phyloP scores from a whole-genome alignment of 2,888 invertebrate species.

The Bruchidius siliquastri region DNA sequence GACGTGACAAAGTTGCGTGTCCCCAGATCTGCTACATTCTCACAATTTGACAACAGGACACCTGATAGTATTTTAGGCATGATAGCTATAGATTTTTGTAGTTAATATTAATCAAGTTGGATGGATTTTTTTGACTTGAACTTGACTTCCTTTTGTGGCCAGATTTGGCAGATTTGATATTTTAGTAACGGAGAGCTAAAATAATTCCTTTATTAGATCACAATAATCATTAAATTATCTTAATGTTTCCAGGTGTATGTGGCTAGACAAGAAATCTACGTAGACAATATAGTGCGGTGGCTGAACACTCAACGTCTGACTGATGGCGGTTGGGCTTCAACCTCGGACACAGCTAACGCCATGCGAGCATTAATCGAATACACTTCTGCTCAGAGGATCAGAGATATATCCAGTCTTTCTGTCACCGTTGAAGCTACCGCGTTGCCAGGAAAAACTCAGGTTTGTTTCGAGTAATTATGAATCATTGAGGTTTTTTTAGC shows the following conservation, averaged over 20 bases:
- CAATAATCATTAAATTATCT: too few relatives aligned
- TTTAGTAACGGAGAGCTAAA: too few relatives aligned
- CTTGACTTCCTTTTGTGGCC: too few relatives aligned
- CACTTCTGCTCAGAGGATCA: constrained; percentile 76
- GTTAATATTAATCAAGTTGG: too few relatives aligned
- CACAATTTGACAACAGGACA: too few relatives aligned
- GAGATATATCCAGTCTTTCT: constrained; percentile 72
- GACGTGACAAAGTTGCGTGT: too few relatives aligned
- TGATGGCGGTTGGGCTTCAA: constrained; percentile 64
- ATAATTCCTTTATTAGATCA: too few relatives aligned
- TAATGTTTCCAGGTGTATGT: constrained; percentile 57
- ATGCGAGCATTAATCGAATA: constrained; percentile 87
- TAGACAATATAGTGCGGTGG: constrained; percentile 82
- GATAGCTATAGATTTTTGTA: too few relatives aligned
- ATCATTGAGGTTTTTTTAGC: neutral
- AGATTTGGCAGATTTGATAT: too few relatives aligned
- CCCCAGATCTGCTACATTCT: too few relatives aligned
- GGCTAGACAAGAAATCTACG: constrained; percentile 73
- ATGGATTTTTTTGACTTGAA: too few relatives aligned
- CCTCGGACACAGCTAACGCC: constrained; percentile 79
- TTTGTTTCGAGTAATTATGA: constrained; percentile 19
- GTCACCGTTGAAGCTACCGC: constrained; percentile 84
- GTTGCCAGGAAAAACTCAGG: constrained; percentile 59
- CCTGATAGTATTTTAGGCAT: too few relatives aligned
- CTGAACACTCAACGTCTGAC: constrained; percentile 80